Conservation (phyloP, 2,888 invertebrate genomes). For the Cremastinae sp. region DNA sequence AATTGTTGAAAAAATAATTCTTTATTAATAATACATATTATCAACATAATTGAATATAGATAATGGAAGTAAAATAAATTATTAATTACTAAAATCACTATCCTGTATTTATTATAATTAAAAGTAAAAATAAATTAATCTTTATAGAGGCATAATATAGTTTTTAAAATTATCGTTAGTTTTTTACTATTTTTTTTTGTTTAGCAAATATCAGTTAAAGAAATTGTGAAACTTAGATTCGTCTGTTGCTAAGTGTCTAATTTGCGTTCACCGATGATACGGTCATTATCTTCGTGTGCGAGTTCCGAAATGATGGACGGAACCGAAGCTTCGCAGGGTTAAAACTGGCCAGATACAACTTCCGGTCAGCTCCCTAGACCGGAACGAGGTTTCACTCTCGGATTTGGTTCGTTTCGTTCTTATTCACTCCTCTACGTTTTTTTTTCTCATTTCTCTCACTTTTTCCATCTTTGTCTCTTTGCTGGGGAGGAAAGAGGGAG, state of each 20-base stretch:
- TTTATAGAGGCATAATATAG: too few relatives aligned
- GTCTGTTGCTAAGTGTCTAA: neutral
- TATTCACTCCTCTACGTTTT: slow-evolving; percentile 20
- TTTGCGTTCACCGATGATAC: neutral
- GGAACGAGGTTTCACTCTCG: slow-evolving; percentile 50
- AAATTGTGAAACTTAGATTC: too few relatives aligned
- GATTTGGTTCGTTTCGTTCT: slow-evolving; percentile 53
- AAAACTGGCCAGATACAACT: slow-evolving; percentile 45
- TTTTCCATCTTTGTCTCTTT: slow-evolving; percentile 17
- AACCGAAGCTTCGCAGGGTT: slow-evolving; percentile 21
- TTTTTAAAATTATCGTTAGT: too few relatives aligned
- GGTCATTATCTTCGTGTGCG: neutral
- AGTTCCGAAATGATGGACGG: slow-evolving; percentile 6
- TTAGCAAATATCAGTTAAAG: too few relatives aligned
- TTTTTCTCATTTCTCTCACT: neutral
- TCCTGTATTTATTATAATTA: too few relatives aligned
- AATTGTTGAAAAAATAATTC: too few relatives aligned
- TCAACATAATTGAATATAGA: too few relatives aligned
- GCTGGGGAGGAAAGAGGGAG: slow-evolving; percentile 31
- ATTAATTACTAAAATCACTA: too few relatives aligned
- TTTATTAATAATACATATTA: too few relatives aligned
- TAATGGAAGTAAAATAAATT: too few relatives aligned
- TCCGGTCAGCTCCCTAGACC: slow-evolving; percentile 59
- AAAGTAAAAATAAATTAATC: too few relatives aligned
- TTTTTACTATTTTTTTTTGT: too few relatives aligned